phyloP scores from a whole-genome alignment of 30 jellyfish, hydroid and myxozoan species.

The Sanderia malayensis region DNA sequence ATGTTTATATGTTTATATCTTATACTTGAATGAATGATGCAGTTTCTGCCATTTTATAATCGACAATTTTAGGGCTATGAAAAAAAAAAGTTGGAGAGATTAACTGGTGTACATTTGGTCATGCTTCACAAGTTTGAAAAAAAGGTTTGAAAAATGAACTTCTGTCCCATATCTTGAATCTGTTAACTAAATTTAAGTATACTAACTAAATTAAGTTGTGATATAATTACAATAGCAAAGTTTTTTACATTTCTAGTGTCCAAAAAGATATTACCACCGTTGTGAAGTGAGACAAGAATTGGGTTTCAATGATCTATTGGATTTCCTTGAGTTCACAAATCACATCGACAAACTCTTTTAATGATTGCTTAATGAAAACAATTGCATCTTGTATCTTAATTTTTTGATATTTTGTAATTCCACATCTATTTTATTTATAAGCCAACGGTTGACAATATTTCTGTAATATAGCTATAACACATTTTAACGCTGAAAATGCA shows the following conservation, averaged over 20 bases:
- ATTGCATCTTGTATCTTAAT: not conserved
- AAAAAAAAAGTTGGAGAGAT: slow-evolving; percentile 5
- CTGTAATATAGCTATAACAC: too few species aligned
- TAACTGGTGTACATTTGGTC: slow-evolving; percentile 26
- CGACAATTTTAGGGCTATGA: slow-evolving; percentile 1
- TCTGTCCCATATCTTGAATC: too few species aligned
- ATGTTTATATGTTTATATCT: too few species aligned
- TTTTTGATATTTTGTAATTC: too few species aligned
- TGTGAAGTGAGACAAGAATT: not conserved
- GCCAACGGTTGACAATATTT: too few species aligned
- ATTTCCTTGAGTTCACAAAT: not conserved
- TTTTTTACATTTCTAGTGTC: not conserved
- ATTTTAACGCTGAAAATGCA: too few species aligned
- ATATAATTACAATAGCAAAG: too few species aligned
- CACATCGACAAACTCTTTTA: slow-evolving; percentile 5
- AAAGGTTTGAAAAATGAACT: slow-evolving; percentile 12
- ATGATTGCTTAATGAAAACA: not conserved
- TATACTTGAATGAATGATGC: too few species aligned
- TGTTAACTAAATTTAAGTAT: too few species aligned
- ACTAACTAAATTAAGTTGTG: too few species aligned
- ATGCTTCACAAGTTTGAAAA: slow-evolving; percentile 18
- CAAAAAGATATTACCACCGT: slow-evolving; percentile 2
- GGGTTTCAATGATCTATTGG: slow-evolving; percentile 23
- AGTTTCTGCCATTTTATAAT: too few species aligned
- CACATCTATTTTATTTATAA: too few species aligned